phyloP scores from a whole-genome alignment of 2,113 vertebrate species.

The Erpornis zantholeuca region DNA sequence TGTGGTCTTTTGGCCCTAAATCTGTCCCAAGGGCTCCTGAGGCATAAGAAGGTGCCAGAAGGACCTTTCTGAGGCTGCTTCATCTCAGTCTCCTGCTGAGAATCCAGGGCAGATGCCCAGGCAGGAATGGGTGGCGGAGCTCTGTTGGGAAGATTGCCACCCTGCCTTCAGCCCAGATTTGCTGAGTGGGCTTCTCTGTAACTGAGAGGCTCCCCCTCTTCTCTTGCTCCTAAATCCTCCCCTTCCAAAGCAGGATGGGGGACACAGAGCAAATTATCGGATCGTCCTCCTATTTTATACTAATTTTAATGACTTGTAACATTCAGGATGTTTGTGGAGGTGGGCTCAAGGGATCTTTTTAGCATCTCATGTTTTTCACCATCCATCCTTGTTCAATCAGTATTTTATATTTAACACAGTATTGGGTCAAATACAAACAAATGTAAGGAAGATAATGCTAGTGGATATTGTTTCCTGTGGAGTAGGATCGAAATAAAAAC shows the following conservation, averaged over 20 bases:
- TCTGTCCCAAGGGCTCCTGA: neutral
- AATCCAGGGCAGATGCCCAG: neutral
- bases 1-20: neutral
- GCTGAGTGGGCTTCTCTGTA: neutral
- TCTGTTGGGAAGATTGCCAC: rapidly evolving
- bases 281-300: conserved; percentile 16
- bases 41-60: neutral
- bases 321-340: neutral
- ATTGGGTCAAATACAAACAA: conserved; percentile 29
- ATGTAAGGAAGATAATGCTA: conserved; percentile 8
- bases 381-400: neutral
- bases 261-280: neutral
- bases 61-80: neutral
- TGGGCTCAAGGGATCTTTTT: conserved; percentile 9
- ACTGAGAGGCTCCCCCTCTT: neutral
- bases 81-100: neutral
- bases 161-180: neutral
- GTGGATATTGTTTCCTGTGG: conserved; percentile 26
- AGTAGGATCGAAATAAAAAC: conserved; percentile 65
- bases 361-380: conserved; percentile 31
- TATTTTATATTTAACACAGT: conserved; percentile 70
- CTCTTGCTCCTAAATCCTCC: neutral
- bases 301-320: neutral
- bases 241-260: neutral
- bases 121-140: neutral